A percentile compares a stretch with the other conserved stretches of the same genome.
These are phyloP conservation scores for Cremastinae sp. DNA, from an alignment of 2,888 invertebrate genomes.

Conservation along the genomic window DNA sequence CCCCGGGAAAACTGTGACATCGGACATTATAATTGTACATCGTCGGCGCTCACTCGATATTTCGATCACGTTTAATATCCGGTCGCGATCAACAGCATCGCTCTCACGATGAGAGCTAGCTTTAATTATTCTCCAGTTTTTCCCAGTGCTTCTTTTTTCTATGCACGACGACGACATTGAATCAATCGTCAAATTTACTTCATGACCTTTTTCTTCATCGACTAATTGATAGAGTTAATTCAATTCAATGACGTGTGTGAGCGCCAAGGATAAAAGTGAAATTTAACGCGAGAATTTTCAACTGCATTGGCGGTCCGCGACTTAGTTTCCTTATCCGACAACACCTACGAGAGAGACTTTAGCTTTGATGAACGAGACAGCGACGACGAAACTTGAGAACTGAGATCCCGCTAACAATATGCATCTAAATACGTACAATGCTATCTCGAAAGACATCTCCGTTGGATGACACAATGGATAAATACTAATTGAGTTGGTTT, in stretches of 20 bases:
- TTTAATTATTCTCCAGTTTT: neutral
- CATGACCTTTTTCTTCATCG: no score
- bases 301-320: slow-evolving; percentile 36
- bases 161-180: neutral
- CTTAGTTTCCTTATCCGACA: slow-evolving; percentile 59
- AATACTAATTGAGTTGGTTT: neutral
- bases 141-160: neutral
- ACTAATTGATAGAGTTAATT: no score
- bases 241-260: no score
- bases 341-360: slow-evolving; percentile 23
- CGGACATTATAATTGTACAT: slow-evolving; percentile 57
- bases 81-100: slow-evolving; percentile 19
- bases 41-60: slow-evolving; percentile 47
- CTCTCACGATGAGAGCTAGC: slow-evolving; percentile 1
- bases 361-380: neutral
- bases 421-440: slow-evolving; percentile 13
- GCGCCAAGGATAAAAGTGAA: no score
- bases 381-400: slow-evolving; percentile 36
- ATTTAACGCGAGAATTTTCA: no score
- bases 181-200: no score
- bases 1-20: slow-evolving; percentile 7
- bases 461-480: slow-evolving; percentile 8
- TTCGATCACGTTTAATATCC: slow-evolving; percentile 48
- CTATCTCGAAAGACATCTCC: slow-evolving; percentile 25
- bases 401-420: neutral